Base-by-base conservation (phyloP, 2,113 vertebrate species). In the Cyphomyrus plagiostoma region DNA sequence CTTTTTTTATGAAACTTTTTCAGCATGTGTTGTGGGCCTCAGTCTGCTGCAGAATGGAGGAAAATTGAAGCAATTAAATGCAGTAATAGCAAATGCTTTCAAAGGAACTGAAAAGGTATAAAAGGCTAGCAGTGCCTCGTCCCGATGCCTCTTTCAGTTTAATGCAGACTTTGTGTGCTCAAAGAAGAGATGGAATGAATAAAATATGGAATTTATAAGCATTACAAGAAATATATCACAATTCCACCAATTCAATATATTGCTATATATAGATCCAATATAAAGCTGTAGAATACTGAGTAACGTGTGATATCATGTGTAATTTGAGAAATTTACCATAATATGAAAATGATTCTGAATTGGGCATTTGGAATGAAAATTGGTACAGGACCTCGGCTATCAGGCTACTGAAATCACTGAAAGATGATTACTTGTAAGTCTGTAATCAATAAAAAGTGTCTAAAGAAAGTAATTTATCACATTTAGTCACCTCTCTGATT, bases 401-500 rank as follows among this genome's bases (percentile, higher is more conserved):
- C 19, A 86, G 19, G n/a, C 45, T 35, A 15, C 85, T 53, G 49
- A 87, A 53, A 53, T 53, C 50, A 87, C 46, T 6, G 50, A 87
- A 53, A 8, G 26, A 87, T 52, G 50, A 87, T 87, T 35, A 87
- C 49, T 80, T 56, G 30, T 53, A 87, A 35, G 26, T 87, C 50
- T 35, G 26, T 53, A 56, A 53, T 87, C 85, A 35, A 87, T 87
- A 46, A 84, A 84, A 84, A 23, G 23, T 45, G 2, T 23, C 35
- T 84, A 53, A 86, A 56, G 48, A 53, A 49, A 35, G 94, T 92
- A 96, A 97, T 98, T 97, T 96, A 97, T 98, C 97, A 98, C 92
- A 95, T 97, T 97, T 97, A 96, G 94, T 96, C 94, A 93, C 95
- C 95, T 95, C 95, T 94, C 93, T 96, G 96, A 96, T 97, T 96